Base-by-base conservation (phyloP, 2,113 vertebrate genomes). In the Dascyllus trimaculatus region DNA sequence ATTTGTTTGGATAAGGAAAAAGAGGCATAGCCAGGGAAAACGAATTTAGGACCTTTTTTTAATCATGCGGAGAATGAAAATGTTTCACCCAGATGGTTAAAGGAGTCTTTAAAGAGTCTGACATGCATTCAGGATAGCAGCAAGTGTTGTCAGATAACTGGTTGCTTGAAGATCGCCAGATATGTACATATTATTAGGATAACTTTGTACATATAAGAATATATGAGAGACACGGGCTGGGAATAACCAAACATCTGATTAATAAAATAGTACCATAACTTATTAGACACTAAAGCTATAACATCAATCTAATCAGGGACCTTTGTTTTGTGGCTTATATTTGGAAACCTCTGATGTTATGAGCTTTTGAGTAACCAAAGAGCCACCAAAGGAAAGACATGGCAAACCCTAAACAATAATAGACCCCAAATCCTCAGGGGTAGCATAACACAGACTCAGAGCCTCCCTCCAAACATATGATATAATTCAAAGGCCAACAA, bases 381-480 rank as follows among this genome's bases (percentile, higher is more conserved):
- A 79, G 45, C 35, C 62, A 88, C 69, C 48, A 78, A 80, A 82
- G 32, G 25, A 64, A 75, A 78, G 68, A 85, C 77, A 75, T 62
- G 85, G 67, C 67, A 54, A 84, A 84, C 57, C 73, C 77, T 65
- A 58, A 88, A 83, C 74, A 88, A 86, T 78, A 90, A 90, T 74
- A 89, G 64, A 80, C 32, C 62, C 17, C 8, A 58, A 85, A 83
- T 77, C 87, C 86, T 82, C 60, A 26, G 22, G 69, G 77, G 85
- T 57, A 54, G 66, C 46, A 81, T 63, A 76, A 84, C 67, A 74
- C 21, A 78, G 70, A 70, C 75, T 45, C 61, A 18, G 22, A 88
- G 68, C 15, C 60, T 65, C 71, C 52, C 69, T 88, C 75, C 57
- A 88, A 90, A 92, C 88, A 87, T 70, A 89, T 88, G 89, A 92